These are phyloP conservation scores for Scomberomorus guttatus DNA, from an alignment of 2,797 vertebrate species.

Conservation along the genomic window DNA sequence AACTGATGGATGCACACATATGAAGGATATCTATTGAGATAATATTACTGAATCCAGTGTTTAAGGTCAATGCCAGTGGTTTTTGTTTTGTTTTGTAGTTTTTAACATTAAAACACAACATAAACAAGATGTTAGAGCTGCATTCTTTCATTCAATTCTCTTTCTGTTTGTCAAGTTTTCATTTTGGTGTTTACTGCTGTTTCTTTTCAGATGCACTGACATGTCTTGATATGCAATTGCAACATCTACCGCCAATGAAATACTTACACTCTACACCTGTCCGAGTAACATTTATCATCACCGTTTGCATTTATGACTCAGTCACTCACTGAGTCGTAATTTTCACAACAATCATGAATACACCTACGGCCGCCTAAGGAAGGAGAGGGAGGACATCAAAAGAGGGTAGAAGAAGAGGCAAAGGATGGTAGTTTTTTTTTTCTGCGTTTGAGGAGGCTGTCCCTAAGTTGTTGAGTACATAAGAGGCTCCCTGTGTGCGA, in stretches of 20 bases:
- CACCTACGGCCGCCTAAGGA: constrained; percentile 29
- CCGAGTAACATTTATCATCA: not conserved
- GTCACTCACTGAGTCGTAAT: no score
- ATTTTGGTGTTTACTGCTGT: not conserved
- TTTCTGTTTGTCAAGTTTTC: not conserved
- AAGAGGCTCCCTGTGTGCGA: constrained; percentile 84
- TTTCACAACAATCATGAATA: constrained; percentile 33
- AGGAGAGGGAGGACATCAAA: constrained; percentile 66
- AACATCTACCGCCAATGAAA: not conserved
- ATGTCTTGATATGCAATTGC: not conserved
- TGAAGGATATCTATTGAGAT: not conserved
- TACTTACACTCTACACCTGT: not conserved
- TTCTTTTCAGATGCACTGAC: not conserved
- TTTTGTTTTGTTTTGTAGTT: no score
- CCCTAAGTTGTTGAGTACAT: constrained; percentile 83
- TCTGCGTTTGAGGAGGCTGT: constrained; percentile 79
- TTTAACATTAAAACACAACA: no score
- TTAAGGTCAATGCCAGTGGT: no score
- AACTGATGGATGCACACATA: not conserved
- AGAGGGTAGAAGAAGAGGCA: constrained; percentile 56
- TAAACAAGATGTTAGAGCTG: not conserved
- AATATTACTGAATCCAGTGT: not conserved
- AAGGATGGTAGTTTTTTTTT: constrained; percentile 54
- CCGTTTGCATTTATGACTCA: constrained; percentile 23
- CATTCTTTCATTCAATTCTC: not conserved